Base-by-base conservation (phyloP, 35 echinoderm and acorn worm species). In the Nesometra sesokonis region DNA sequence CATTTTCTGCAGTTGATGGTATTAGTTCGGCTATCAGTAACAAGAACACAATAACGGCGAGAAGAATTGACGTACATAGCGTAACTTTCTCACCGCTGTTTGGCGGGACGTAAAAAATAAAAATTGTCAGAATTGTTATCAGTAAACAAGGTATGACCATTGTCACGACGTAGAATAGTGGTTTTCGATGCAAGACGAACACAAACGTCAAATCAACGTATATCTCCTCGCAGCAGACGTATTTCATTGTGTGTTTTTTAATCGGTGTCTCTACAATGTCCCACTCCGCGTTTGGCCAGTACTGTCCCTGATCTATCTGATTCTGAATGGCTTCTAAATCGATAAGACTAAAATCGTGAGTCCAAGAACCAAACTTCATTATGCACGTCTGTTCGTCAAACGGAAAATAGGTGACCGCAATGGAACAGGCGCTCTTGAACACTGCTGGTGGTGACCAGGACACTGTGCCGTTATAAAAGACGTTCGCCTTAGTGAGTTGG, bases 321-420 rank as follows among this genome's bases (percentile, higher is more conserved):
- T 79, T 84, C 40, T 47, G 47, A 23, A 93, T 36, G 0, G 91
- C 83, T 40, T 89, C 84, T 52, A 97, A 88, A 76, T 97, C 95
- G 30, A 97, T 86, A 35, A 91, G 88, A 34, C 91, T 91, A 17
- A 84, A 89, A 40, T 97, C 91, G 79, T 97, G 86, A 21, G 95
- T 93, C 95, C 95, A 97, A 13, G 95, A 97, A 17, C 95, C 95
- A 43, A 97, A 97, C 34, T 97, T 97, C 15, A 97, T 77, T n/a
- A 43, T 57, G 57, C 95, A 97, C 27, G 82, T 81, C 87, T 97
- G 95, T 89, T 97, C 89, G 81, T 97, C 95, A 35, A 97, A 97
- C 9, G 95, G 95, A 35, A 97, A 97, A 80, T 97, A 33, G 38
- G 90, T 84, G 17, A 97, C 90, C 79, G 91, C 89, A 79, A 97